phyloP scores from a whole-genome alignment of 2,113 vertebrate species.

The Anguilla rostrata region DNA sequence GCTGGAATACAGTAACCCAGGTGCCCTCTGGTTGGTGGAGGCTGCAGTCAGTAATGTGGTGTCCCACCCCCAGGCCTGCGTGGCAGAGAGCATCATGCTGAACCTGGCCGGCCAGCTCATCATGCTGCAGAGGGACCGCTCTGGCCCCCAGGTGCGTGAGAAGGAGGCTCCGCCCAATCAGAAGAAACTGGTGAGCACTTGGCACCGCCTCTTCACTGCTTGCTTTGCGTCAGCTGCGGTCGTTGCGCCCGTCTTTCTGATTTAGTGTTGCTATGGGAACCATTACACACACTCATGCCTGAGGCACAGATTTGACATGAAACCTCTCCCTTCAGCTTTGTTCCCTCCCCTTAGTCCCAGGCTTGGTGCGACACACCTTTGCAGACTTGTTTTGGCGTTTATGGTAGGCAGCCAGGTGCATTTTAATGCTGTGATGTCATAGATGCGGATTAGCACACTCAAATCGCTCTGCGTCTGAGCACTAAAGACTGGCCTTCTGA shows the following conservation, averaged over 20 bases:
- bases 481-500: too few relatives aligned
- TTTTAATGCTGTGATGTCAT: not conserved
- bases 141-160: constrained; percentile 93
- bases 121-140: constrained; percentile 96
- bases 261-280: not conserved
- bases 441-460: too few relatives aligned
- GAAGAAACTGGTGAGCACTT: constrained; percentile 87
- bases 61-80: constrained; percentile 76
- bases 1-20: not conserved
- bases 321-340: not conserved
- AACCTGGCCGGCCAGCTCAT: constrained; percentile 97
- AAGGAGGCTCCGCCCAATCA: constrained; percentile 84
- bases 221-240: not conserved
- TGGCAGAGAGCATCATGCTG: constrained; percentile 96
- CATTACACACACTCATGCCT: not conserved
- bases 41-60: not conserved
- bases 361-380: not conserved
- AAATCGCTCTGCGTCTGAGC: too few relatives aligned
- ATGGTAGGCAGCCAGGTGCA: not conserved
- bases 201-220: not conserved
- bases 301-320: not conserved
- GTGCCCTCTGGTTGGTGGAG: not conserved
- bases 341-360: not conserved
- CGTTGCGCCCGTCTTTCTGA: not conserved
- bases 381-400: not conserved